Base-by-base conservation (phyloP, 2,797 vertebrate species). In the Eremophila alpestris region DNA sequence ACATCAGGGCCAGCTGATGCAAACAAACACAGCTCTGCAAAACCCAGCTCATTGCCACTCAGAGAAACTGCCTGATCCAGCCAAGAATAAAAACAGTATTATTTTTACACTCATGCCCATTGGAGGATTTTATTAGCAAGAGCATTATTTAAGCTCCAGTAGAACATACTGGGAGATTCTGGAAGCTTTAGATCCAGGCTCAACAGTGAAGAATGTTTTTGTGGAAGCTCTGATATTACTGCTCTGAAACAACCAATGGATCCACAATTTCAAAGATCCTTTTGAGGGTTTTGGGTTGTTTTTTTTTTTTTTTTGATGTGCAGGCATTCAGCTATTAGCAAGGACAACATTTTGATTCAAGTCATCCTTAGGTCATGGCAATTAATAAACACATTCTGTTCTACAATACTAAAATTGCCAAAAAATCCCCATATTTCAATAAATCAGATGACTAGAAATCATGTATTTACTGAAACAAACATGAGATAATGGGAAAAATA, bases 401-500 rank as follows among this genome's bases (percentile, higher is more conserved):
- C 75, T 82, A 62, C 41, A 68, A 13, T 5, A 79, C 18, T 36
- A 23, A 68, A 86, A 56, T 54, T 77, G 30, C 34, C 21, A 34
- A 45, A 67, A 64, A n/a, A 30, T 5, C 7, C 34, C 30, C 41
- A 5, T 29, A 77, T 79, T 93, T 92, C 63, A 80, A 58, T 73
- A 91, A 88, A 87, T 75, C 40, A 77, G n/a, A 67, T 93, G 70
- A 86, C 81, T 77, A 55, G 55, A 95, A 90, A 65, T 55, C 65
- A 83, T 7, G 10, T 26, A 89, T 81, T 48, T 36, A 63, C 73
- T 75, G 62, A 95, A 95, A 94, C 54, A 95, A 93, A 91, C 40
- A 75, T 24, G 38, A 93, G 29, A 83, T 24, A 85, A 64, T 87
- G n/a, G 67, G 77, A 58, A 93, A 92, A 94, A 88, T 78, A 95